Evolutionary conservation across 2,113 vertebrate species (phyloP), one percentile per base, ranked within the genome.

Genomic region (Sporophila hypoxantha): DNA sequence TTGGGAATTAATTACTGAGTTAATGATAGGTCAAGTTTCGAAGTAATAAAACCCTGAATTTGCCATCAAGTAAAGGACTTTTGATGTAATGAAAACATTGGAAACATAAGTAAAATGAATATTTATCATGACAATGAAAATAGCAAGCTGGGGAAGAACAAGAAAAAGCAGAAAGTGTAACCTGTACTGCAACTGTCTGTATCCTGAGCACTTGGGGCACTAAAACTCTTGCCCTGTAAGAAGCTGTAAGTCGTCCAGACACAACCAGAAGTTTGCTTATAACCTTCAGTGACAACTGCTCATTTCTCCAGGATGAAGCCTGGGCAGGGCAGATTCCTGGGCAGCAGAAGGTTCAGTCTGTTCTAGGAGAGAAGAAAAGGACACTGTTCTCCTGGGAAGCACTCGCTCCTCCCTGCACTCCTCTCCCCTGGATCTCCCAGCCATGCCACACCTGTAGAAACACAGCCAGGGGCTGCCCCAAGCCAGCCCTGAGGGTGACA

Each of bases 341-440:
- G 29, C 14, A 59, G 37, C 21, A 76, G 32, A 41, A 73, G 14
- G 17, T 47, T 64, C 67, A 10, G 10, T 15, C 57, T n/a, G 13
- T 10, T 12, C 53, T 36, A 30, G 12, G 36, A 76, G 18, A 67
- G 27, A 15, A 1, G 4, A 61, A 19, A 3, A 25, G 18, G 7
- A 17, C 0, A 32, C 3, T 16, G 23, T 34, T 10, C 18, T 29
- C 29, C 29, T 23, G 22, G 37, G 32, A 57, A 42, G 8, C 0
- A 0, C 27, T 26, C 3, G 0, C 12, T 57, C 12, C 15, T 87
- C 11, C 16, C 5, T 56, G 13, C 11, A 7, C 15, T 60, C 5
- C 26, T 60, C 21, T 52, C 12, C 10, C 32, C 21, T 37, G 32
- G 19, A 9, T 30, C 6, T 71, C 19, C 17, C 22, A 42, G 1